These are phyloP conservation scores for Phyllotreta striolata DNA, from an alignment of 2,888 invertebrate genomes.

Conservation along the genomic window DNA sequence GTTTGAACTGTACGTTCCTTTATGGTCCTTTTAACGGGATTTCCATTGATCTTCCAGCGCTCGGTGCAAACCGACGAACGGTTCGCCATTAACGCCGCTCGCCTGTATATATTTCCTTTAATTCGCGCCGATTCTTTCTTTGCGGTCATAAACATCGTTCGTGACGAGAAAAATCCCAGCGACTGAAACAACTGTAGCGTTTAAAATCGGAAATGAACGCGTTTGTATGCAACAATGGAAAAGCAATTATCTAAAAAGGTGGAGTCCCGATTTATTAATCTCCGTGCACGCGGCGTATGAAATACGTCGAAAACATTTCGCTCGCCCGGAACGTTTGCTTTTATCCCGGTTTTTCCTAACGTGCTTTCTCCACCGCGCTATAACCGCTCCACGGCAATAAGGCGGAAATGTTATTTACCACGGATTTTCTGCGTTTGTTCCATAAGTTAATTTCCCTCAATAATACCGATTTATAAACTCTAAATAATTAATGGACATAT, in stretches of 20 bases:
- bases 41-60: too few species aligned
- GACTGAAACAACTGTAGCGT: constrained; percentile 19
- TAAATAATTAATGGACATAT: too few species aligned
- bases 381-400: too few species aligned
- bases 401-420: too few species aligned
- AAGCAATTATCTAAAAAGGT: constrained; percentile 34
- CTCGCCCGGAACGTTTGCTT: background rate
- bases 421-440: too few species aligned
- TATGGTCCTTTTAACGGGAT: too few species aligned
- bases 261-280: constrained; percentile 20
- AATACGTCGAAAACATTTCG: constrained; percentile 16
- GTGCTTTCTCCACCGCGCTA: too few species aligned
- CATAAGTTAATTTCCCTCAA: too few species aligned
- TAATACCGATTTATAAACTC: too few species aligned
- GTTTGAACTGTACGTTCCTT: too few species aligned
- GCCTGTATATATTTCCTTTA: constrained; percentile 7
- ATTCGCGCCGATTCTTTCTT: constrained; percentile 22
- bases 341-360: background rate
- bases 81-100: background rate
- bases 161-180: constrained; percentile 22
- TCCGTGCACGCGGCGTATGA: constrained; percentile 14
- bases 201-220: constrained; percentile 27
- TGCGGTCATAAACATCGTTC: constrained; percentile 21
- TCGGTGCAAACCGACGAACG: too few species aligned
- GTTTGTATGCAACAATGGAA: constrained; percentile 37